Evolutionary conservation across 2,888 invertebrate genomes (phyloP).

Genomic region (Halictus quadricinctus): DNA sequence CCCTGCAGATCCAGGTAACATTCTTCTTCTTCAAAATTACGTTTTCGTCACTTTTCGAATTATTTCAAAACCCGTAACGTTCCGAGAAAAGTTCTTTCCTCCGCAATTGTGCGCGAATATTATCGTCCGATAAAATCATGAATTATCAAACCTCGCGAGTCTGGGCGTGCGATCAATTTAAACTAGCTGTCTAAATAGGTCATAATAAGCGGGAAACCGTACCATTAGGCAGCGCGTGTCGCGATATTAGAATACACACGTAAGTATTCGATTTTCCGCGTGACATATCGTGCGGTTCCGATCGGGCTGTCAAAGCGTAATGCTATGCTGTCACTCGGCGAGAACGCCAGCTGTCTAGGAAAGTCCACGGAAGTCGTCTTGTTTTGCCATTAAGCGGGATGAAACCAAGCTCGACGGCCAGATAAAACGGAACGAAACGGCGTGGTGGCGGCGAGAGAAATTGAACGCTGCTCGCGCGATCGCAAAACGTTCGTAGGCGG

Average conservation of each 20-base stretch:
- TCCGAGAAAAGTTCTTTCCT: background rate
- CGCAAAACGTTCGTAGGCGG: conserved; percentile 40
- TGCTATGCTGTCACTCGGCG: conserved; percentile 34
- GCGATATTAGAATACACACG: conserved; percentile 28
- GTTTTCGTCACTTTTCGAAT: background rate
- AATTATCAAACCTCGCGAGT: background rate
- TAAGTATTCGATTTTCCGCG: conserved; percentile 20
- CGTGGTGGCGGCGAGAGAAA: background rate
- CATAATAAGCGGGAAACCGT: conserved; percentile 6
- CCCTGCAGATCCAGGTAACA: too few relatives aligned
- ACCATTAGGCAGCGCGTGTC: background rate
- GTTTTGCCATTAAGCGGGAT: conserved; percentile 55
- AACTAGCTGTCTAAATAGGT: background rate
- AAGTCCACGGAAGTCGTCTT: conserved; percentile 52
- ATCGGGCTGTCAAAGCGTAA: conserved; percentile 56
- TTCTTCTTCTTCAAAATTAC: too few relatives aligned
- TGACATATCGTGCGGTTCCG: conserved; percentile 31
- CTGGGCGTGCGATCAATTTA: background rate
- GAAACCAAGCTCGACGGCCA: conserved; percentile 42
- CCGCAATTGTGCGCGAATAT: background rate
- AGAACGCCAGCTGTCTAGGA: conserved; percentile 24
- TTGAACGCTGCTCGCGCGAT: conserved; percentile 16
- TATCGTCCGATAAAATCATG: background rate
- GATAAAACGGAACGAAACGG: conserved; percentile 36
- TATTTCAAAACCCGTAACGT: background rate